phyloP scores from a whole-genome alignment of 2,113 vertebrate species.

The Phainopepla nitens region DNA sequence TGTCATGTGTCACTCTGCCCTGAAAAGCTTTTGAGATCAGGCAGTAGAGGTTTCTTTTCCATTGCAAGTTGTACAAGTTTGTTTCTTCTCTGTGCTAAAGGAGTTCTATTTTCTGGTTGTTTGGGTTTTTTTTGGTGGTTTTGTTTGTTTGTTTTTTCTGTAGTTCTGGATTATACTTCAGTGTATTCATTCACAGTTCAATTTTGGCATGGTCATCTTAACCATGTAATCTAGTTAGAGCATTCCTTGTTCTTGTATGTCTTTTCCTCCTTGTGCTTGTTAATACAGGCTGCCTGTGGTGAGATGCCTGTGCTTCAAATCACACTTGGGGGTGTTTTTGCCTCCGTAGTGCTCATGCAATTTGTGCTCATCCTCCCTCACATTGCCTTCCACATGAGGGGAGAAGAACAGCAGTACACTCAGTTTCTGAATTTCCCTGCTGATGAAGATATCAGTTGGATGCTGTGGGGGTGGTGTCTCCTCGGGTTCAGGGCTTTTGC shows the following conservation, averaged over 20 bases:
- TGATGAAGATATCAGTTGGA: neutral
- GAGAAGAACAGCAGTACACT: neutral
- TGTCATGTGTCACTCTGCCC: neutral
- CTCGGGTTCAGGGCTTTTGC: neutral
- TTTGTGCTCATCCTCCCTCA: neutral
- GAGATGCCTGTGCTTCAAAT: neutral
- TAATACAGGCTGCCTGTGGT: neutral
- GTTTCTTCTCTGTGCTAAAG: neutral
- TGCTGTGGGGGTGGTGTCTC: neutral
- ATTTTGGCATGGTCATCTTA: neutral
- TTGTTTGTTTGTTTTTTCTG: neutral
- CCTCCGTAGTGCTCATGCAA: neutral
- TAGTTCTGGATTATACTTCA: neutral
- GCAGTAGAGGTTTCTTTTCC: neutral
- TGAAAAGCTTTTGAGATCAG: neutral
- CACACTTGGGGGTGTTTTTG: neutral
- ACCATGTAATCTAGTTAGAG: neutral
- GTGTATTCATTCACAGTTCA: neutral
- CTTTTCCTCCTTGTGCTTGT: neutral
- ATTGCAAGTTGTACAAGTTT: neutral
- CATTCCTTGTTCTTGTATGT: neutral
- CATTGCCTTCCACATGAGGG: neutral
- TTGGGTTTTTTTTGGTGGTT: neutral
- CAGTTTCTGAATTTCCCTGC: neutral
- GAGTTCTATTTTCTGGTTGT: neutral